Base-by-base conservation (phyloP, 1,140 invertebrate species). In the Stegodyphus mimosarum region DNA sequence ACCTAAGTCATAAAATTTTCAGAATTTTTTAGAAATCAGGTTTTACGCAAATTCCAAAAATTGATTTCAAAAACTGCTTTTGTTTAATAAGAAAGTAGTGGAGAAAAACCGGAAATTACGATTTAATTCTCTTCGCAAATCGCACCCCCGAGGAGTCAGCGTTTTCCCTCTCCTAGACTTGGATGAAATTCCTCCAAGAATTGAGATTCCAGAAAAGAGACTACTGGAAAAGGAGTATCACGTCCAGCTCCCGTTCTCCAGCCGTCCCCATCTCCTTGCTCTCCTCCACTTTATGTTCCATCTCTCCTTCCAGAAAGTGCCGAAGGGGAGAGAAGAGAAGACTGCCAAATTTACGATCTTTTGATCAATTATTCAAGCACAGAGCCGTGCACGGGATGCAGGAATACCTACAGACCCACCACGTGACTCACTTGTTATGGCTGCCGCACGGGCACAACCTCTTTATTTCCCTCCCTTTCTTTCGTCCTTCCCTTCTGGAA, bases 341-440 rank as follows among this genome's bases (percentile, higher is more conserved):
- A 11, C 55, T 7, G 18, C 55, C 13, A 66, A 77, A 77, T 77
- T 77, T 77, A 77, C 74, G 74, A 77, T 77, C 63, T 66, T 77
- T 77, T 77, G 74, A 77, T 77, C 74, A 77, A 77, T 77, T 77
- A 77, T 77, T 77, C 74, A 77, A 66, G 63, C 55, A 52, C 50
- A 15, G 13, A 52, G 13, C 9, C 71, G 50, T 66, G 55, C 74
- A 52, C 7, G 9, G 55, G 55, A 52, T 53, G 51, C 52, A 75
- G 15, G 7, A 7, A 15, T 75, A 49, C 53, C 55, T 15, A 60
- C 9, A 60, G 9, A 33, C 33, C 33, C 55, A 9, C 64, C 64
- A 17, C 64, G 64, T 67, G 64, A 15, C 64, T 67, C 11, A 17
- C 15, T 18, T 67, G 64, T 67, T 67, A 60, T 60, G 55, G 55